These are phyloP conservation scores for Nibea coibor DNA, from an alignment of 2,113 vertebrate genomes.

Conservation along the genomic window DNA sequence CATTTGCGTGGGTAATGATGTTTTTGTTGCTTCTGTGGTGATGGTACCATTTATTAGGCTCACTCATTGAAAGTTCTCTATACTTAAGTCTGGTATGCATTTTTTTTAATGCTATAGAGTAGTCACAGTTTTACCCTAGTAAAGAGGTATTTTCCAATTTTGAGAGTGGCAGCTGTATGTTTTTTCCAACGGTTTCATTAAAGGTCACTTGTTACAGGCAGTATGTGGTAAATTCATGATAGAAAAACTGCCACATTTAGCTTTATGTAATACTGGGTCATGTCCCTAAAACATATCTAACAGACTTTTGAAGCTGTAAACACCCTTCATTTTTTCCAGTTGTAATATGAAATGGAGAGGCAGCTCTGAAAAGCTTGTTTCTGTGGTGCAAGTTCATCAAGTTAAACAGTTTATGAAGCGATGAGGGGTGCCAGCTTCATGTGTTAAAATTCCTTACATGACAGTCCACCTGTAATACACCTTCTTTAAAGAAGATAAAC, in stretches of 20 bases:
- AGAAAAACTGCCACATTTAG: background rate
- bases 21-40: constrained; percentile 48
- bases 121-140: background rate
- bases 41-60: constrained; percentile 53
- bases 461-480: constrained; percentile 7
- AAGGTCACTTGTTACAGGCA: background rate
- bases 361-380: background rate
- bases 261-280: background rate
- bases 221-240: constrained; percentile 5
- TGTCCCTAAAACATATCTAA: background rate
- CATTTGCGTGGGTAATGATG: constrained; percentile 69
- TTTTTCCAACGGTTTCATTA: constrained; percentile 4
- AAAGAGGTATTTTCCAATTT: background rate
- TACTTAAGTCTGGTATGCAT: constrained; percentile 35
- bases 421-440: background rate
- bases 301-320: background rate
- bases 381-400: background rate
- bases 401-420: background rate
- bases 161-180: background rate
- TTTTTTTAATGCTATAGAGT: constrained; percentile 32
- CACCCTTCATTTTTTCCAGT: background rate
- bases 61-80: constrained; percentile 28
- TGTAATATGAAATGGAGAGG: background rate
- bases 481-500: constrained; percentile 19
- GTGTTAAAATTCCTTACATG: background rate